Evolutionary conservation across 2,888 invertebrate genomes (phyloP), one percentile per base, ranked within the genome.

Genomic region (Allolobophora icterica): DNA sequence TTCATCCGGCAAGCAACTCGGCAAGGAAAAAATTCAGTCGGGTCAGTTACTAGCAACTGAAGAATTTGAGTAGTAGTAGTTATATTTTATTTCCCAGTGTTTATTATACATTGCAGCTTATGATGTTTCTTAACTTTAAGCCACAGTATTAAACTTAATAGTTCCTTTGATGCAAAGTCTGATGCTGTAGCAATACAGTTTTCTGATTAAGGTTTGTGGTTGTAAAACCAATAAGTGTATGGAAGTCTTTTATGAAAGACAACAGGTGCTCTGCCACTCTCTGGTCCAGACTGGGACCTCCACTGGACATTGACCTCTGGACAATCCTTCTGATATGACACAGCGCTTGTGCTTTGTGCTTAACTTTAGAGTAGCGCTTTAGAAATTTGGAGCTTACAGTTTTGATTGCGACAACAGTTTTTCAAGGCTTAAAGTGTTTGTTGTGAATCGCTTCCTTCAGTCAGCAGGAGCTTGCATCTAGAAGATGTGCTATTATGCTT

Each of bases 11-110:
- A 87, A 87, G 24, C 87, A 71, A 71, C 71, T 71, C 17, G n/a
- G n/a, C 71, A 71, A 71, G n/a, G 71, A 71, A 71, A 71, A 71
- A 71, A 30, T 71, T 71, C 71, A 71, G n/a, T 71, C 71, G n/a
- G 13, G 71, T 71, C 3, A 71, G 71, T 71, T n/a, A 71, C 30
- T n/a, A n/a, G 71, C 71, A n/a, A 2, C 52, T 52, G 52, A 52
- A 52, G 52, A 52, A 52, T 52, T 52, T 52, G 3, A 24, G 24
- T 2, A 52, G 24, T 52, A 52, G 8, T 52, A 52, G 52, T 24
- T 21, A 52, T 52, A 24, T 52, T n/a, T 24, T 52, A 52, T 52
- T 52, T 24, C 52, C 17, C 52, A 52, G 24, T 52, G 24, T 52
- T 71, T n/a, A 6, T 2, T 8, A 71, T n/a, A 71, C 71, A 8